Evolutionary conservation across 2,113 vertebrate genomes (phyloP).

Genomic region (Pseudorectes ferrugineus): DNA sequence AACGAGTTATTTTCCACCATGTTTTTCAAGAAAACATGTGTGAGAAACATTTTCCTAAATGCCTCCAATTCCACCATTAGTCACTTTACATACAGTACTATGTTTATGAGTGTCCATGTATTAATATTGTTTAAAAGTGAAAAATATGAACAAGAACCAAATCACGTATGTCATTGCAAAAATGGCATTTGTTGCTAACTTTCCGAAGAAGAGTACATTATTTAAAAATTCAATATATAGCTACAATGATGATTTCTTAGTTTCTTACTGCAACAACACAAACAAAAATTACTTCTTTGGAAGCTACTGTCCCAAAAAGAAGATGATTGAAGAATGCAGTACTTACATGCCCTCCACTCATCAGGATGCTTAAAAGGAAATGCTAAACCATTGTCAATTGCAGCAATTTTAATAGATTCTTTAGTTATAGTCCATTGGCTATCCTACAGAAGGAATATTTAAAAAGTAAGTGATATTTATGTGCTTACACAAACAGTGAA

Average conservation of each 20-base stretch:
- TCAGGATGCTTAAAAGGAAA: slow-evolving; percentile 99
- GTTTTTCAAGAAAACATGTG: neutral
- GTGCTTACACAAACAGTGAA: neutral
- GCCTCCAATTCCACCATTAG: neutral
- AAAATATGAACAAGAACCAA: neutral
- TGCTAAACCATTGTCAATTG: slow-evolving; percentile 95
- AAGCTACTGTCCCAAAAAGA: neutral
- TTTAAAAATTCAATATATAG: neutral
- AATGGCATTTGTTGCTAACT: neutral
- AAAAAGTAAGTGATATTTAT: neutral
- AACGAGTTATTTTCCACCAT: neutral
- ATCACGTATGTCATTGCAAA: neutral
- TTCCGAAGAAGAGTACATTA: neutral
- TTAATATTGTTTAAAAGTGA: neutral
- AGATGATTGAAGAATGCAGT: neutral
- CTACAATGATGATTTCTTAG: neutral
- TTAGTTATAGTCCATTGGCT: slow-evolving; percentile 73
- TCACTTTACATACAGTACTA: neutral
- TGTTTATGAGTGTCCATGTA: neutral
- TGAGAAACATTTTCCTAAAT: neutral
- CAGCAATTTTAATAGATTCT: slow-evolving; percentile 87
- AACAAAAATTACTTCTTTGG: neutral
- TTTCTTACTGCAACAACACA: neutral
- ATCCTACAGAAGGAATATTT: slow-evolving; percentile 66
- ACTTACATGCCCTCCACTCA: slow-evolving; percentile 92